phyloP scores from a whole-genome alignment of 2,113 vertebrate species.

The Strigops habroptila region DNA sequence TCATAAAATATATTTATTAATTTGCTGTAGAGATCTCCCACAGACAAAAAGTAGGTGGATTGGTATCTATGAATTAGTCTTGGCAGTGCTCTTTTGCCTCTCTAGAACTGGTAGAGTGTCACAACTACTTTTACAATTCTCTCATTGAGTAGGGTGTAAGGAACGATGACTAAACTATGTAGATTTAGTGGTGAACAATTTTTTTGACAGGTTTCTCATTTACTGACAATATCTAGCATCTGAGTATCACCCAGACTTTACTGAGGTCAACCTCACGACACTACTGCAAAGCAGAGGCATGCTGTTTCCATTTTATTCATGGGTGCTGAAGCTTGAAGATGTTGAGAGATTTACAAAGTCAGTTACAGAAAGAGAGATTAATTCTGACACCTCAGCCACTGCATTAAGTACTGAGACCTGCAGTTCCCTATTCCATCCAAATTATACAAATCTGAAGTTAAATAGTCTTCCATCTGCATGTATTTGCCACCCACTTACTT shows the following conservation, averaged over 20 bases:
- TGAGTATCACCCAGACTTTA: background rate
- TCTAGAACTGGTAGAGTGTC: background rate
- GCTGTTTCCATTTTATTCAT: background rate
- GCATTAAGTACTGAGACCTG: background rate
- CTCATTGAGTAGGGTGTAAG: conserved; percentile 35
- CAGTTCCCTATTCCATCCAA: conserved; percentile 1
- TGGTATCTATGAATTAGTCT: conserved; percentile 17
- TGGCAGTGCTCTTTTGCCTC: conserved; percentile 27
- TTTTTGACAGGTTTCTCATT: conserved; percentile 44
- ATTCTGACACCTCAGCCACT: conserved; percentile 18
- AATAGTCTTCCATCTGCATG: conserved; percentile 20
- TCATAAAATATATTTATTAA: conserved; percentile 3
- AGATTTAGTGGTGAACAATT: conserved; percentile 4
- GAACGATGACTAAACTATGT: conserved; percentile 38
- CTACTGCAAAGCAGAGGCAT: background rate
- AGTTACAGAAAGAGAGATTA: conserved; percentile 32
- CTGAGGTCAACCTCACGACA: background rate
- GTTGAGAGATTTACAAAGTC: conserved; percentile 23
- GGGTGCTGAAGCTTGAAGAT: background rate
- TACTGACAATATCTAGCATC: background rate
- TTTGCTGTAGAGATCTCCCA: conserved; percentile 26
- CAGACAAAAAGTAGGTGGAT: conserved; percentile 12
- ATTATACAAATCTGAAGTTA: conserved; percentile 14
- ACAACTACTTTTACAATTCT: background rate
- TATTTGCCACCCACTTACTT: conserved; percentile 37